Evolutionary conservation across 2,888 invertebrate genomes (phyloP).

Genomic region (Mimachlamys varia): DNA sequence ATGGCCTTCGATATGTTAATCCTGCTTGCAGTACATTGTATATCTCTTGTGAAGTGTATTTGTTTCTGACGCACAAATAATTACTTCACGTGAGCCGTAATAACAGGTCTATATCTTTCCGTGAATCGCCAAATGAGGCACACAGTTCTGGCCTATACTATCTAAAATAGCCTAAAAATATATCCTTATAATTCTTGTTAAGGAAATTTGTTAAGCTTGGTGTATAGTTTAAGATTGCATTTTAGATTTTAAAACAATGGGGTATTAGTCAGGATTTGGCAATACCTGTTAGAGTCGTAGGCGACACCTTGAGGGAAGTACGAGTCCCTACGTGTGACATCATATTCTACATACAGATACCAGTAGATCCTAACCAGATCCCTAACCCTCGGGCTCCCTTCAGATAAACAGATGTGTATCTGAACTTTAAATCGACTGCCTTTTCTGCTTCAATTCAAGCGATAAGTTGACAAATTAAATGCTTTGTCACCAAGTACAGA

Average conservation of each 20-base stretch:
- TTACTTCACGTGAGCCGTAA: neutral
- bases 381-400: neutral
- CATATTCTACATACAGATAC: neutral
- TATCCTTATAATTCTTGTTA: neutral
- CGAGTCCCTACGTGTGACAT: neutral
- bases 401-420: neutral
- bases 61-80: neutral
- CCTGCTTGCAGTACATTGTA: too few species aligned
- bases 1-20: too few species aligned
- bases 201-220: neutral
- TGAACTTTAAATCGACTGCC: neutral
- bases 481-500: conserved; percentile 25
- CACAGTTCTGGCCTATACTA: neutral
- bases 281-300: neutral
- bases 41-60: neutral
- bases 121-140: neutral
- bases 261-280: conserved; percentile 9
- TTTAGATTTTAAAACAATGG: neutral
- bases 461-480: conserved; percentile 31
- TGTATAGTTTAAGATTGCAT: neutral
- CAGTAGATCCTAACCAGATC: neutral
- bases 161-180: neutral
- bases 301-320: conserved; percentile 7
- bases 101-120: neutral
- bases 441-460: conserved; percentile 24